These are phyloP conservation scores for Oscarella lobularis DNA, from an alignment of 37 sponge, comb jelly and placozoan genomes.

Conservation along the genomic window DNA sequence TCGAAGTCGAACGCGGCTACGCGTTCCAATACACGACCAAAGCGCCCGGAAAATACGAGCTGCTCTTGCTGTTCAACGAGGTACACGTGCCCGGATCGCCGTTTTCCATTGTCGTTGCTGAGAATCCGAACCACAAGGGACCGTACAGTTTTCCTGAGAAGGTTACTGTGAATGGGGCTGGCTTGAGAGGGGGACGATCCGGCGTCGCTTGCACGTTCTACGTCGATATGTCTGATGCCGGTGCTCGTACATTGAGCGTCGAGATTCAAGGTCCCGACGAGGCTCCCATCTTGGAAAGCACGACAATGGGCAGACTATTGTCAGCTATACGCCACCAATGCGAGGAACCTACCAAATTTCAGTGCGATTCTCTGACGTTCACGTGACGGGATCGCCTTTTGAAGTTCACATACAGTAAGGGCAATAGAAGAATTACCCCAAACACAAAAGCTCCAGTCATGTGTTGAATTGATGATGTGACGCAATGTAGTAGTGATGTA, in stretches of 20 bases:
- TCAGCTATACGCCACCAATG: not conserved
- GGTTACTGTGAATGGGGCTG: not conserved
- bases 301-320: not conserved
- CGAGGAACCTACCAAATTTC: not conserved
- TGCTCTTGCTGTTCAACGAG: not conserved
- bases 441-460: too few relatives aligned
- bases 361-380: not conserved
- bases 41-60: not conserved
- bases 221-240: not conserved
- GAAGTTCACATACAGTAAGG: not conserved
- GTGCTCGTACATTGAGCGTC: not conserved
- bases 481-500: too few relatives aligned
- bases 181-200: not conserved
- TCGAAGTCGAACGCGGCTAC: not conserved
- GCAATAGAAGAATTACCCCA: too few relatives aligned
- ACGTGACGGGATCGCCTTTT: not conserved
- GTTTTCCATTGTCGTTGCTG: not conserved
- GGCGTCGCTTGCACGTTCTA: not conserved
- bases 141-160: not conserved
- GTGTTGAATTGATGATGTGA: too few relatives aligned
- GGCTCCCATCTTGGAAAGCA: not conserved
- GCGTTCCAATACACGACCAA: not conserved
- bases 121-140: not conserved
- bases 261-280: not conserved
- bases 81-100: not conserved